Conservation (phyloP, 1,140 invertebrate genomes). For the Drosophila oshimai region DNA sequence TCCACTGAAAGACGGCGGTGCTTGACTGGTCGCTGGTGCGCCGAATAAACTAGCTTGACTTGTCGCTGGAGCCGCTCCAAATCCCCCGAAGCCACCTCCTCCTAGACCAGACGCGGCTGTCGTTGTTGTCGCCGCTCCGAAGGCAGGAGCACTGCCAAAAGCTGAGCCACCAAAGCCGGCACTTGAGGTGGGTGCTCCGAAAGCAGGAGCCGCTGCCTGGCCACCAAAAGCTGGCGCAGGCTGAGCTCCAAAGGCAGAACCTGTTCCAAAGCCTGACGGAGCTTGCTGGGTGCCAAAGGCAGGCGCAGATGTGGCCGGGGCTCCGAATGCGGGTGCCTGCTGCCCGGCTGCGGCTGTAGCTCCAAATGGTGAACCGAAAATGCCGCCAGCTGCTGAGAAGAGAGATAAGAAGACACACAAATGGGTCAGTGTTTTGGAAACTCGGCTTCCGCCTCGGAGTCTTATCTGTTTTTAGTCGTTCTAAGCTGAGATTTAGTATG, state of each 20-base stretch:
- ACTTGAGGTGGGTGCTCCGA: conserved; percentile 64
- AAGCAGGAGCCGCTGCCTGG: conserved; percentile 51
- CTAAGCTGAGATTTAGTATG: conserved; percentile 22
- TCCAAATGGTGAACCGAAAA: conserved; percentile 79
- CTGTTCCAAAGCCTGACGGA: conserved; percentile 18
- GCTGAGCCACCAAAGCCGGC: conserved; percentile 28
- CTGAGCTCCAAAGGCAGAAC: conserved; percentile 29
- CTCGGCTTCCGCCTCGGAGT: conserved; percentile 23
- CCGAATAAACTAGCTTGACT: conserved; percentile 76
- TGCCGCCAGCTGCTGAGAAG: conserved; percentile 46
- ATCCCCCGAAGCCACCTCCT: conserved; percentile 69
- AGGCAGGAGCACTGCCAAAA: conserved; percentile 33
- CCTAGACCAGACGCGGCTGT: conserved; percentile 54
- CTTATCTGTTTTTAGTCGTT: conserved; percentile 32
- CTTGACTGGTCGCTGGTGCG: conserved; percentile 38
- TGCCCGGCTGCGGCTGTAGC: conserved; percentile 25
- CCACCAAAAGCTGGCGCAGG: conserved; percentile 40
- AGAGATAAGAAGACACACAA: conserved; percentile 48
- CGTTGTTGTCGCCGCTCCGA: conserved; percentile 51
- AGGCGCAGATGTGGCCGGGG: conserved; percentile 59
- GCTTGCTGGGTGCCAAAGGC: conserved; percentile 23
- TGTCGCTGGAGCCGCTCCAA: conserved; percentile 45
- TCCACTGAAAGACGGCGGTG: conserved; percentile 81
- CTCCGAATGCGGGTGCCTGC: conserved; percentile 55
- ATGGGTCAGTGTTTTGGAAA: conserved; percentile 33